phyloP scores from a whole-genome alignment of 2,797 vertebrate species.

The Sebastolobus altivelis region DNA sequence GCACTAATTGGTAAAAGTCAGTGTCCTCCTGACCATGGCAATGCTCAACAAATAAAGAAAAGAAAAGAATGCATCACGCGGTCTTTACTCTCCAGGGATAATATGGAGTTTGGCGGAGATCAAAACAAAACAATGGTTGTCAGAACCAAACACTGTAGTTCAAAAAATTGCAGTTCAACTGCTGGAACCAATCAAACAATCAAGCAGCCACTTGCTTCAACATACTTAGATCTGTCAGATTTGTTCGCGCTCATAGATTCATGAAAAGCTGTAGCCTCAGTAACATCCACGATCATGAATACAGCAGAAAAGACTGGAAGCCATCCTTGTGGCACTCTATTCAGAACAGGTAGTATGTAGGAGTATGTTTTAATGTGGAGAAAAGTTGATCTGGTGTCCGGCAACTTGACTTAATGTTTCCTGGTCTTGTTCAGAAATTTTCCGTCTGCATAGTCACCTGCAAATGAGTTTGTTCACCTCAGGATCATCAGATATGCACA shows the following conservation, averaged over 20 bases:
- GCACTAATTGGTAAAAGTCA: not conserved
- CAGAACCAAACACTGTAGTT: constrained; percentile 34
- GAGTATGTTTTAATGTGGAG: not conserved
- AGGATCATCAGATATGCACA: not conserved
- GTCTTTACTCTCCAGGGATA: not conserved
- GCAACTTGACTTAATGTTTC: not conserved
- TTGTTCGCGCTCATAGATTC: not conserved
- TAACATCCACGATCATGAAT: not conserved
- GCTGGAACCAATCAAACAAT: constrained; percentile 10
- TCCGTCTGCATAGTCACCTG: not conserved
- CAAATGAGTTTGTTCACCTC: not conserved
- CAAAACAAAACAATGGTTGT: constrained; percentile 10
- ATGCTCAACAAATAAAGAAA: not conserved
- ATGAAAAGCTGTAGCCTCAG: constrained; percentile 15
- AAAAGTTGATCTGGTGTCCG: not conserved
- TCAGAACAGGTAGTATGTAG: not conserved
- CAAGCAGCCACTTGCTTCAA: constrained; percentile 12
- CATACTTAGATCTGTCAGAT: constrained; percentile 4
- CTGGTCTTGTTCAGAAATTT: not conserved
- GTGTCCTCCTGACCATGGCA: not conserved
- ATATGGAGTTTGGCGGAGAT: not conserved
- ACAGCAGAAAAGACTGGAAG: not conserved
- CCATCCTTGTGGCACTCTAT: not conserved
- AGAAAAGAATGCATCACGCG: not conserved
- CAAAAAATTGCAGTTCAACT: constrained; percentile 25